A percentile compares a stretch with the other conserved stretches of the same genome.
phyloP scores from a whole-genome alignment of 2,113 vertebrate genomes.

The Crotophaga sulcirostris region DNA sequence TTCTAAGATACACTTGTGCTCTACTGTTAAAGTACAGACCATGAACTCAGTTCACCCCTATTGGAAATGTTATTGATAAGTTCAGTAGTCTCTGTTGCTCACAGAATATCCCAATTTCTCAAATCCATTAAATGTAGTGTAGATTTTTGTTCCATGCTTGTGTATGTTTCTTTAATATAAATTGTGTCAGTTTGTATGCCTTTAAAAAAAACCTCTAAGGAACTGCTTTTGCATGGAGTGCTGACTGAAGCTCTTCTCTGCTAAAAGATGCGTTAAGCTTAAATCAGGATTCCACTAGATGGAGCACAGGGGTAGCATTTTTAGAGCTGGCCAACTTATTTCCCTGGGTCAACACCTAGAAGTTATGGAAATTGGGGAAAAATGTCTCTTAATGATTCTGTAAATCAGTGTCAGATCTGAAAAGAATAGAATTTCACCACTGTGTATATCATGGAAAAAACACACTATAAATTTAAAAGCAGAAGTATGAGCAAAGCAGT shows the following conservation, averaged over 20 bases:
- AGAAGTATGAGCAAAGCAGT: background rate
- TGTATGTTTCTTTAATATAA: background rate
- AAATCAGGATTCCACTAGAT: slow-evolving; percentile 76
- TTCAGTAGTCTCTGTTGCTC: background rate
- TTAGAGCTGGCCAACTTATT: background rate
- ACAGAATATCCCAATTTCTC: background rate
- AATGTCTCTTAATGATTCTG: background rate
- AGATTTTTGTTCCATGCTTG: background rate
- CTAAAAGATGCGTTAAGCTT: slow-evolving; percentile 1
- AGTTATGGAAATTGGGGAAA: slow-evolving; percentile 2
- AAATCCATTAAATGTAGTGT: background rate
- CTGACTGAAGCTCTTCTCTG: background rate
- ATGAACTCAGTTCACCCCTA: background rate
- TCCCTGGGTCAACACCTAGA: slow-evolving; percentile 4
- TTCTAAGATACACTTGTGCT: background rate
- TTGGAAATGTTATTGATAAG: background rate
- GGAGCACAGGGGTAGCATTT: slow-evolving; percentile 76
- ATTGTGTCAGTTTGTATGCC: background rate
- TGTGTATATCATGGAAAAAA: background rate
- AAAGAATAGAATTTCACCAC: background rate
- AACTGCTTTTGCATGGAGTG: background rate
- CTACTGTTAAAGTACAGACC: background rate
- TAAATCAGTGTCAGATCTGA: background rate
- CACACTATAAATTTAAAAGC: background rate
- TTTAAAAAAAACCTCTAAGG: background rate